These are phyloP conservation scores for Pelodiscus sinensis DNA, from an alignment of 2,113 vertebrate species.

Conservation along the genomic window DNA sequence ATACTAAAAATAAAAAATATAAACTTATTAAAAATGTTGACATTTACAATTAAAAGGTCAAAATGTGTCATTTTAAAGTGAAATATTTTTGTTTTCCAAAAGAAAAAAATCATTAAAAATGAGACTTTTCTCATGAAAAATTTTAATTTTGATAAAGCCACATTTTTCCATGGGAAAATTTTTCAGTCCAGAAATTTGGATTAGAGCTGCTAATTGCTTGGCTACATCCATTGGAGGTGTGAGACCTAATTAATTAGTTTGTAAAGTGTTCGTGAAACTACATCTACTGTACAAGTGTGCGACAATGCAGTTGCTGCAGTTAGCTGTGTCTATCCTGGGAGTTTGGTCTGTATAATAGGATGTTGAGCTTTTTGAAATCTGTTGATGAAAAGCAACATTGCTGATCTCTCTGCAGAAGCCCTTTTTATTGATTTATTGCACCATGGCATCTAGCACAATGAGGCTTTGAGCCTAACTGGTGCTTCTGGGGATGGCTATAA, in stretches of 20 bases:
- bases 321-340: not conserved
- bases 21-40: not conserved
- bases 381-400: not conserved
- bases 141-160: not conserved
- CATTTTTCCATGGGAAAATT: not conserved
- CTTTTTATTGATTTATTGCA: not conserved
- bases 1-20: not conserved
- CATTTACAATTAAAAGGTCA: not conserved
- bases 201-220: not conserved
- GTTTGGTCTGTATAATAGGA: not conserved
- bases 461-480: slow-evolving; percentile 6
- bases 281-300: not conserved
- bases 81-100: not conserved
- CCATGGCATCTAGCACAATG: not conserved
- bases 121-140: not conserved
- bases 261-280: not conserved
- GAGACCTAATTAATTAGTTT: too few relatives aligned
- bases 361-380: not conserved
- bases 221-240: not conserved
- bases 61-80: not conserved
- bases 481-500: not conserved
- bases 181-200: not conserved
- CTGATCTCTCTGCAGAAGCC: not conserved
- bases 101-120: not conserved
- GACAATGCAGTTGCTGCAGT: too few relatives aligned